These are phyloP conservation scores for Mimachlamys varia DNA, from an alignment of 2,888 invertebrate species.

Conservation along the genomic window DNA sequence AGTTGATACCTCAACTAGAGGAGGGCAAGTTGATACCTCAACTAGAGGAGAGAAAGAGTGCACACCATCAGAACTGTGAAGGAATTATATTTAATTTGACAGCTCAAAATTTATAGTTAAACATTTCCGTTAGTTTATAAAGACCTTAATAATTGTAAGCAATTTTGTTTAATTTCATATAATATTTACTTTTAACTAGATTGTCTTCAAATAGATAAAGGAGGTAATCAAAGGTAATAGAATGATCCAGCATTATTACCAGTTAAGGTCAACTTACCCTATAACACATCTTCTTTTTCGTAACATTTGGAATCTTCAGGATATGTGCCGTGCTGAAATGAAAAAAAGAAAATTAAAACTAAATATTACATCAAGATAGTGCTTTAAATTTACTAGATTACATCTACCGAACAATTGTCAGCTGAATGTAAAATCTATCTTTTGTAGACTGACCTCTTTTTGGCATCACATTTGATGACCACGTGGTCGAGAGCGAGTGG, in stretches of 20 bases:
- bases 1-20: constrained; percentile 73
- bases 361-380: not conserved
- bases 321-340: constrained; percentile 68
- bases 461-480: constrained; percentile 75
- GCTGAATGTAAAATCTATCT: not conserved
- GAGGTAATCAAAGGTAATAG: not conserved
- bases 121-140: too few relatives aligned
- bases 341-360: not conserved
- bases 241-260: not conserved
- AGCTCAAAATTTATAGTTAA: too few relatives aligned
- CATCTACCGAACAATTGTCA: constrained; percentile 1
- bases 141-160: too few relatives aligned
- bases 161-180: not conserved
- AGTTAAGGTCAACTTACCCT: constrained; percentile 63
- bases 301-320: constrained; percentile 77
- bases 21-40: too few relatives aligned
- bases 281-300: constrained; percentile 78
- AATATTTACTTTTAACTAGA: too few relatives aligned
- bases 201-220: not conserved
- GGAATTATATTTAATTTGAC: too few relatives aligned
- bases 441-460: constrained; percentile 70
- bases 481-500: constrained; percentile 79
- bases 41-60: constrained; percentile 58
- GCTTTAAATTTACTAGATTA: constrained; percentile 6
- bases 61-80: constrained; percentile 50